These are phyloP conservation scores for Microcebus ravelobensis DNA, from an alignment of 2,113 vertebrate species.

Conservation along the genomic window DNA sequence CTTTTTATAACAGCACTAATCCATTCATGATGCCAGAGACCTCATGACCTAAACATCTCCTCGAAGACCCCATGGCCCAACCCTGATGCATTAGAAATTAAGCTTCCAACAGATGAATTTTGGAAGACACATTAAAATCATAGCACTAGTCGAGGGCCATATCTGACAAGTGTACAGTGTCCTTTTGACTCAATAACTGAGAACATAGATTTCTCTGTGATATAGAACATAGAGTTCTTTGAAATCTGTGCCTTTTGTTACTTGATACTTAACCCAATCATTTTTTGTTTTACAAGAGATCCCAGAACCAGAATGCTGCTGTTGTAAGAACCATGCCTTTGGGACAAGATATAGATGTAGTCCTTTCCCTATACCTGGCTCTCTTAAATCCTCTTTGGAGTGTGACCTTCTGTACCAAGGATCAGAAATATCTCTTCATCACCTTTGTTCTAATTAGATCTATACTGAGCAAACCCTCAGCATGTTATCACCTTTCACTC, in stretches of 20 bases:
- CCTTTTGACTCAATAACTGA: not conserved
- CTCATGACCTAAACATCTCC: too few relatives aligned
- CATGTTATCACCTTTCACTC: not conserved
- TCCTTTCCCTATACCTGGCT: not conserved
- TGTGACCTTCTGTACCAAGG: not conserved
- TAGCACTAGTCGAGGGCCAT: not conserved
- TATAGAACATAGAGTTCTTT: not conserved
- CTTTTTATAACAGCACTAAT: not conserved
- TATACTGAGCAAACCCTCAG: not conserved
- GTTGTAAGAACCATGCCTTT: not conserved
- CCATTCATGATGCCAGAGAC: fast-evolving
- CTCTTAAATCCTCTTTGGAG: not conserved
- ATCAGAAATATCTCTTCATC: not conserved
- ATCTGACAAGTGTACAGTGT: not conserved
- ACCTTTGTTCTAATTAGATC: not conserved
- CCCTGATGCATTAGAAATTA: not conserved
- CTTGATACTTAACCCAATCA: not conserved
- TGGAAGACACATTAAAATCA: not conserved
- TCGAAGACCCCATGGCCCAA: too few relatives aligned
- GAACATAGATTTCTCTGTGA: not conserved
- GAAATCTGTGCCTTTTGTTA: not conserved
- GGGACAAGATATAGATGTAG: not conserved
- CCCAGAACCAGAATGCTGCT: not conserved
- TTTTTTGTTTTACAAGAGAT: not conserved
- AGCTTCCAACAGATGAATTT: not conserved